These are phyloP conservation scores for Chelonus insularis DNA, from an alignment of 1,140 invertebrate species.

Conservation along the genomic window DNA sequence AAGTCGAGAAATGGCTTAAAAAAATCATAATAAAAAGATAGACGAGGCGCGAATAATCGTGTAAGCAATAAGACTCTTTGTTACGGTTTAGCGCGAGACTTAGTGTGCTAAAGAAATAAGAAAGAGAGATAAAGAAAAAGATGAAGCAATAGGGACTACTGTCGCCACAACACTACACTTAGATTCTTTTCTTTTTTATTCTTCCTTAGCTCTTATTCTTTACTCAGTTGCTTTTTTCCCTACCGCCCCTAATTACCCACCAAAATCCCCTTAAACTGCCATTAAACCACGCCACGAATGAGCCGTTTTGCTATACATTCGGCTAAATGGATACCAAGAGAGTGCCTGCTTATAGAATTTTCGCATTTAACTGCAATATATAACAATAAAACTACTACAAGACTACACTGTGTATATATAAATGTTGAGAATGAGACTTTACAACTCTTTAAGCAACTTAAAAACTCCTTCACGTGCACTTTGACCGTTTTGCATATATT, in stretches of 20 bases:
- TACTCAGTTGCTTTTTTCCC: conserved; percentile 14
- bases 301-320: conserved; percentile 13
- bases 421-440: conserved; percentile 1
- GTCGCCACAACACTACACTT: conserved; percentile 10
- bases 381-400: neutral
- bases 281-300: conserved; percentile 42
- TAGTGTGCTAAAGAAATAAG: neutral
- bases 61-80: too few relatives aligned
- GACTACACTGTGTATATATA: neutral
- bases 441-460: conserved; percentile 8
- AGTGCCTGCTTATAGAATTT: conserved; percentile 25
- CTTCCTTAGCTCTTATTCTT: conserved; percentile 10
- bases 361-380: conserved; percentile 8
- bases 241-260: conserved; percentile 42
- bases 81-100: conserved; percentile 36
- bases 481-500: conserved; percentile 20
- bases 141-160: neutral
- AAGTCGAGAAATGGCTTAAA: conserved; percentile 21
- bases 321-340: conserved; percentile 25
- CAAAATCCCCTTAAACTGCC: conserved; percentile 50
- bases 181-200: conserved; percentile 13
- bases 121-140: neutral
- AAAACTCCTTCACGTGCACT: conserved; percentile 21
- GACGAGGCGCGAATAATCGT: conserved; percentile 40
- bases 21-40: conserved; percentile 26